Evolutionary conservation across 2,888 invertebrate genomes (phyloP), one percentile per base, ranked within the genome.

Genomic region (Catocala fraxini): DNA sequence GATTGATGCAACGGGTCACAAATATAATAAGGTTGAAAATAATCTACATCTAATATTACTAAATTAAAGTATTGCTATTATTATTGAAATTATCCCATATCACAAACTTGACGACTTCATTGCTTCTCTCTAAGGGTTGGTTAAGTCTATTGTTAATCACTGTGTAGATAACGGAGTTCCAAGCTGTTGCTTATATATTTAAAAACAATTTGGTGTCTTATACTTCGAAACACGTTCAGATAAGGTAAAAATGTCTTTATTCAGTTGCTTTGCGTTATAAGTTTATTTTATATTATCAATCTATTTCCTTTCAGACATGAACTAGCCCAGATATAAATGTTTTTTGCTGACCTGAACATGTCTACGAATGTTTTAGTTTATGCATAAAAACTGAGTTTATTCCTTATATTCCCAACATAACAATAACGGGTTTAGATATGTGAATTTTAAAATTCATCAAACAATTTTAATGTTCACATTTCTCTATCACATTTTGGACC

Each of bases 401-500:
- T 51, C 51, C 52, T 63, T 56, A 70, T 67, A 72, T 71, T 61
- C 63, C 51, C 65, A 76, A 79, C 65, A 59, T 55, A 77, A 79
- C 71, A 79, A 69, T 69, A 77, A 74, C 66, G 70, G 79, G 71
- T 68, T 67, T 59, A 75, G 73, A 76, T 66, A 73, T 73, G 77
- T 77, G 69, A 71, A 70, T 73, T 79, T 75, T 72, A 78, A 79
- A 77, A 75, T 63, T 49, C 39, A 41, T 51, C 13, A 62, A 48
- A 61, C 39, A 57, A 74, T 80, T 84, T 82, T 79, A 83, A 86
- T 84, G 83, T 86, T 75, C 77, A 81, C 83, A 79, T 77, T 77
- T 74, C 81, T 75, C 62, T 79, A 84, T 83, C 83, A 87, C 85
- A 86, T 83, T 77, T 93, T 93, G 93, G 93, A 93, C 93, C 91